These are phyloP conservation scores for Epicauta chinensis DNA, from an alignment of 1,140 invertebrate species.

Conservation along the genomic window DNA sequence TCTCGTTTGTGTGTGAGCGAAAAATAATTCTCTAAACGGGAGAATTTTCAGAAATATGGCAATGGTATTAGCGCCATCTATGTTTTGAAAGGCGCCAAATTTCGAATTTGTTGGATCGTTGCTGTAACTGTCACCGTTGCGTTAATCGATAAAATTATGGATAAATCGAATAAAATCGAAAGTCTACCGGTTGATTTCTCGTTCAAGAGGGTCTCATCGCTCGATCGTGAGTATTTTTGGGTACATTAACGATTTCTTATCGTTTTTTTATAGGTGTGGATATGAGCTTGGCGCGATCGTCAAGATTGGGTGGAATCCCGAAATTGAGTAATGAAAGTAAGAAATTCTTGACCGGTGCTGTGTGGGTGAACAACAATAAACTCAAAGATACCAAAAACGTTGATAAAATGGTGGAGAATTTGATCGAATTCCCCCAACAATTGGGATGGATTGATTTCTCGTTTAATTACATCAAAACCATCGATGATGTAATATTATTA, in stretches of 20 bases:
- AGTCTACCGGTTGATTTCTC: slow-evolving; percentile 30
- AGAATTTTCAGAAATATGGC: too few relatives aligned
- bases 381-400: slow-evolving; percentile 41
- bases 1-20: too few relatives aligned
- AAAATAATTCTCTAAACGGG: too few relatives aligned
- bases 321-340: slow-evolving; percentile 35
- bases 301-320: slow-evolving; percentile 41
- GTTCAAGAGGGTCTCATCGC: slow-evolving; percentile 26
- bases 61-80: too few relatives aligned
- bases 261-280: slow-evolving; percentile 23
- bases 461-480: slow-evolving; percentile 46
- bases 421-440: slow-evolving; percentile 41
- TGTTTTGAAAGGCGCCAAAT: too few relatives aligned
- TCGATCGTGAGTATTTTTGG: slow-evolving; percentile 19
- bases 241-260: background rate
- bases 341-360: slow-evolving; percentile 44
- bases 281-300: slow-evolving; percentile 27
- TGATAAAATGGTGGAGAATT: slow-evolving; percentile 37
- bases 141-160: background rate
- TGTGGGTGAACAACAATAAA: slow-evolving; percentile 51
- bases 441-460: slow-evolving; percentile 51
- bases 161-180: background rate
- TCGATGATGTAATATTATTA: slow-evolving; percentile 39
- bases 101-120: too few relatives aligned
- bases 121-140: too few relatives aligned